Evolutionary conservation across 1,140 invertebrate genomes (phyloP).

Genomic region (Zaprionus camerounensis): DNA sequence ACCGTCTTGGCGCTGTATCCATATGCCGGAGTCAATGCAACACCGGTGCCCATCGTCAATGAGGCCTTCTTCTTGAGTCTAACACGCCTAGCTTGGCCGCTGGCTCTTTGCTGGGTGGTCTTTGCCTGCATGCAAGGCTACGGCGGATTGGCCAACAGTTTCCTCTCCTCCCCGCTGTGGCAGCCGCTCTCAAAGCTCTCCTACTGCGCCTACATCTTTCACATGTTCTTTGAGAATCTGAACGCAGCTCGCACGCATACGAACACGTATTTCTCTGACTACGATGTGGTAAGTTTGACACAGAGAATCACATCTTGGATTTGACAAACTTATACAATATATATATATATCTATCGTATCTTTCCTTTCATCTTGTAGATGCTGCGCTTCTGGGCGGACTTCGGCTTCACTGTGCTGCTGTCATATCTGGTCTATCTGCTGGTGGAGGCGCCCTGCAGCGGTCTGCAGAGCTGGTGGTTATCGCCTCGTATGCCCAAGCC

Average conservation of each 20-base stretch:
- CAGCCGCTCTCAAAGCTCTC: slow-evolving; percentile 85
- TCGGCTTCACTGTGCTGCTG: slow-evolving; percentile 60
- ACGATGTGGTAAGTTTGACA: slow-evolving; percentile 55
- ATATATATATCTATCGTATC: background rate
- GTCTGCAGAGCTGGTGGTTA: slow-evolving; percentile 42
- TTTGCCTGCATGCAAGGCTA: slow-evolving; percentile 88
- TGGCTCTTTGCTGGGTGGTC: slow-evolving; percentile 88
- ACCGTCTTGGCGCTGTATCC: slow-evolving; percentile 76
- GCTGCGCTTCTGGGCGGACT: slow-evolving; percentile 64
- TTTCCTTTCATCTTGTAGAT: slow-evolving; percentile 29
- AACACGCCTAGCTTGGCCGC: slow-evolving; percentile 86
- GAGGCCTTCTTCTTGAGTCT: slow-evolving; percentile 87
- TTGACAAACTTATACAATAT: background rate
- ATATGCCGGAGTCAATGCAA: slow-evolving; percentile 46
- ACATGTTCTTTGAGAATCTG: slow-evolving; percentile 70
- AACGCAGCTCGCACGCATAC: slow-evolving; percentile 41
- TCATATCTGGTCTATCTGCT: slow-evolving; percentile 51
- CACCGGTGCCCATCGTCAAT: slow-evolving; percentile 64
- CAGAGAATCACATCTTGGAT: background rate
- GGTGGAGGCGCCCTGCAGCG: slow-evolving; percentile 61
- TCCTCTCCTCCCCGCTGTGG: slow-evolving; percentile 84
- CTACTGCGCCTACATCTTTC: slow-evolving; percentile 85
- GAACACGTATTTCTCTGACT: slow-evolving; percentile 57
- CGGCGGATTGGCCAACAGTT: slow-evolving; percentile 86
- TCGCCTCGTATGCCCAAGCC: slow-evolving; percentile 21